phyloP scores from a whole-genome alignment of 64 coral and sea anemone genomes.

The Cladopsammia gracilis region DNA sequence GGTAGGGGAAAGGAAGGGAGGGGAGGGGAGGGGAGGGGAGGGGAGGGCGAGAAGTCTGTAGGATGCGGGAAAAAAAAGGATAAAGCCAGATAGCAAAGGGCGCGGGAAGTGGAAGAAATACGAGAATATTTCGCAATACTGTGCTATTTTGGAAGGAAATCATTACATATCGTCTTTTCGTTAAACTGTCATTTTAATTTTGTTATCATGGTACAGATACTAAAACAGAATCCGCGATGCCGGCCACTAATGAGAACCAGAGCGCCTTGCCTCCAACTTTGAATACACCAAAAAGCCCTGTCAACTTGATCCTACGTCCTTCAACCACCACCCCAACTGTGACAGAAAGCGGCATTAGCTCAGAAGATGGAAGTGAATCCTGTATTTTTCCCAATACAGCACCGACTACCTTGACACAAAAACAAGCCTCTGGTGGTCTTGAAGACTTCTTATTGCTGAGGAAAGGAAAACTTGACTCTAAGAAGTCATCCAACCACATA shows the following conservation, averaged over 20 bases:
- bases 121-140: no score
- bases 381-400: neutral
- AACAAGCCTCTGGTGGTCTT: neutral
- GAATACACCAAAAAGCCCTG: neutral
- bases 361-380: neutral
- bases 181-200: neutral
- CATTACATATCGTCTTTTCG: neutral
- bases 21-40: no score
- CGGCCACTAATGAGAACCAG: neutral
- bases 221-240: neutral
- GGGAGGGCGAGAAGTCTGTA: no score
- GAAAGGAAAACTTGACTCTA: neutral
- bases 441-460: slow-evolving; percentile 27
- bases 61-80: no score
- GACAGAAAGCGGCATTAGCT: neutral
- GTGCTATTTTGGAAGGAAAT: no score
- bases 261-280: neutral
- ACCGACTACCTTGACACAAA: neutral
- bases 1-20: no score
- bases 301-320: neutral
- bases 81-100: no score
- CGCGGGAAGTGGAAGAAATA: no score
- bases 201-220: neutral
- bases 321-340: neutral
- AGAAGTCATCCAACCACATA: neutral